Conservation (phyloP, 2,888 invertebrate species). For the Xiphydria camelus region DNA sequence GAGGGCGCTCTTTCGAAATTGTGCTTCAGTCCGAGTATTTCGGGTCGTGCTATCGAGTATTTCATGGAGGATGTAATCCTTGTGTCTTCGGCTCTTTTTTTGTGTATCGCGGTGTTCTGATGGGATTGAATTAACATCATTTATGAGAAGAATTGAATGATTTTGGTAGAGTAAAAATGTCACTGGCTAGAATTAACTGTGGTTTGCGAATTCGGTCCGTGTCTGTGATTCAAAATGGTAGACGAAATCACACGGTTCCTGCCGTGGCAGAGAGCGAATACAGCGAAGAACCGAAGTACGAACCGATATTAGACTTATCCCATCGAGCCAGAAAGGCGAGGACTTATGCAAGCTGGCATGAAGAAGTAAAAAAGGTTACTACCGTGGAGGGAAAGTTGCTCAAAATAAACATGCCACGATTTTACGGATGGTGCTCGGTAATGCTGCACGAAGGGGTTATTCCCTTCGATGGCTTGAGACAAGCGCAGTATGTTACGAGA, state of each 20-base stretch:
- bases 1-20: too few species aligned
- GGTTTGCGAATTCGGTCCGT: too few species aligned
- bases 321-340: slow-evolving; percentile 60
- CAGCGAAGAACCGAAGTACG: slow-evolving; percentile 60
- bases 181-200: too few species aligned
- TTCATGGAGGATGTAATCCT: too few species aligned
- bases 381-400: slow-evolving; percentile 85
- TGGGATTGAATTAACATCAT: too few species aligned
- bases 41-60: too few species aligned
- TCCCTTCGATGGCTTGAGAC: slow-evolving; percentile 71
- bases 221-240: slow-evolving; percentile 7
- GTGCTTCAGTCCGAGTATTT: too few species aligned
- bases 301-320: slow-evolving; percentile 68
- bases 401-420: slow-evolving; percentile 79
- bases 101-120: too few species aligned
- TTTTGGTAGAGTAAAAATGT: too few species aligned
- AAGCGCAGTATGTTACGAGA: slow-evolving; percentile 77
- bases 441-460: slow-evolving; percentile 64
- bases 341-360: slow-evolving; percentile 59
- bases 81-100: too few species aligned
- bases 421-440: slow-evolving; percentile 75
- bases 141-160: too few species aligned
- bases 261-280: slow-evolving; percentile 47
- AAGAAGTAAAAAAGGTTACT: slow-evolving; percentile 66
- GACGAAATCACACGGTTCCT: slow-evolving; percentile 20